Conservation (phyloP, 2,113 vertebrate species). For the Peromyscus maniculatus region DNA sequence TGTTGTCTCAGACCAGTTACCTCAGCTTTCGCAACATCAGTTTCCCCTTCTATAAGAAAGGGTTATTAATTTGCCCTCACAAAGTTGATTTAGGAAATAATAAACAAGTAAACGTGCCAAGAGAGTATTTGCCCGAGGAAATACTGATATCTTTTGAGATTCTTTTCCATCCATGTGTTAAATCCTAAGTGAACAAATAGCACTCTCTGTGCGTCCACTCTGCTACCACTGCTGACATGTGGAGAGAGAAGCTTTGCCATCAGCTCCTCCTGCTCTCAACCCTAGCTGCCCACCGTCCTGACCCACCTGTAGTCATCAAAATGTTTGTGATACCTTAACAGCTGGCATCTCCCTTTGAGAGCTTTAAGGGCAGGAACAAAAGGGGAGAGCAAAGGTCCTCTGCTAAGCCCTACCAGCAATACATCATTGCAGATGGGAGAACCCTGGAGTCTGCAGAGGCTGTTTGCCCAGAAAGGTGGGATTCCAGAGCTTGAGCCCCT, state of each 20-base stretch:
- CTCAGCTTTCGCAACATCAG: not conserved
- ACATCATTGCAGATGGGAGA: not conserved
- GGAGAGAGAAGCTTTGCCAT: not conserved
- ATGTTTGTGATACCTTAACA: not conserved
- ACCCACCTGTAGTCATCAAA: not conserved
- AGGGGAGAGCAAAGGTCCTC: not conserved
- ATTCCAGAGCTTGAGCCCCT: not conserved
- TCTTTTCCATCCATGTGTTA: not conserved
- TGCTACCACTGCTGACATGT: not conserved
- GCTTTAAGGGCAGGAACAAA: not conserved
- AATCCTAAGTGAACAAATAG: not conserved
- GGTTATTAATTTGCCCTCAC: slow-evolving; percentile 3
- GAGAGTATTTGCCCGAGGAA: not conserved
- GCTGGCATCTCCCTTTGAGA: not conserved
- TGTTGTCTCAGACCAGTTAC: not conserved
- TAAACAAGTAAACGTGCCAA: not conserved
- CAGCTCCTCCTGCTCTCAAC: not conserved
- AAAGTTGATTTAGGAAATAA: not conserved
- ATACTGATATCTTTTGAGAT: not conserved
- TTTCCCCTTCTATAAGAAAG: not conserved
- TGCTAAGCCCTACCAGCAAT: not conserved
- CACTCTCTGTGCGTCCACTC: not conserved
- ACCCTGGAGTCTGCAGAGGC: not conserved
- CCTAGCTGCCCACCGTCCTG: not conserved
- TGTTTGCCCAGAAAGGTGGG: not conserved